Evolutionary conservation across 1,140 invertebrate genomes (phyloP).

Genomic region (Drosophila albomicans): DNA sequence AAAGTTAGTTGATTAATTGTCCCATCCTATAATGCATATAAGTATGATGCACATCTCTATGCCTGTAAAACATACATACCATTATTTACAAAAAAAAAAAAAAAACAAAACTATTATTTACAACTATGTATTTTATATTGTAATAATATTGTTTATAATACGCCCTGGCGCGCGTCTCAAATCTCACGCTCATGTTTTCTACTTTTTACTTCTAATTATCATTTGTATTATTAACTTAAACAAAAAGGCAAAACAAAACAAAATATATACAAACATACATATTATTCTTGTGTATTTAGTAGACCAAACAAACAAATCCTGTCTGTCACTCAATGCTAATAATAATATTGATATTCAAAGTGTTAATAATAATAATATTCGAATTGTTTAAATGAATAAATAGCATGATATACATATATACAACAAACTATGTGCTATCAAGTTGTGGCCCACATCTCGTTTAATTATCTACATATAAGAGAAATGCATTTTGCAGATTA

Average conservation of each 20-base stretch:
- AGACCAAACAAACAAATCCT: slow-evolving; percentile 67
- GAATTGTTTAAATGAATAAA: slow-evolving; percentile 81
- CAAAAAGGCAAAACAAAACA: not conserved
- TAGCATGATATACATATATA: slow-evolving; percentile 79
- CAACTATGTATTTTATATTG: slow-evolving; percentile 57
- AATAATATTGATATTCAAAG: slow-evolving; percentile 78
- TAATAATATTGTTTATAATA: slow-evolving; percentile 73
- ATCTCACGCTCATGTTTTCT: slow-evolving; percentile 68
- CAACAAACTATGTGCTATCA: slow-evolving; percentile 12
- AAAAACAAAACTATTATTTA: slow-evolving; percentile 67
- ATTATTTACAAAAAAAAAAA: slow-evolving; percentile 61
- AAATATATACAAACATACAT: slow-evolving; percentile 2
- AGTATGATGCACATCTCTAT: slow-evolving; percentile 7
- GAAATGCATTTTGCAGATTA: slow-evolving; percentile 8
- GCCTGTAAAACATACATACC: slow-evolving; percentile 62
- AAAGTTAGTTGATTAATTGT: slow-evolving; percentile 14
- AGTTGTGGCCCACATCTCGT: slow-evolving; percentile 1
- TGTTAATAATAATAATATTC: slow-evolving; percentile 80
- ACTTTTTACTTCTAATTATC: slow-evolving; percentile 49
- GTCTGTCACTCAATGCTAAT: slow-evolving; percentile 76
- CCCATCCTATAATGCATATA: slow-evolving; percentile 24
- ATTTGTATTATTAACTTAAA: slow-evolving; percentile 77
- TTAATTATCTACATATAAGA: slow-evolving; percentile 14
- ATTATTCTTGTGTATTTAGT: slow-evolving; percentile 63
- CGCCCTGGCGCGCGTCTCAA: slow-evolving; percentile 61